Base-by-base conservation (phyloP, 2,797 vertebrate genomes). In the Anguilla pacifica region DNA sequence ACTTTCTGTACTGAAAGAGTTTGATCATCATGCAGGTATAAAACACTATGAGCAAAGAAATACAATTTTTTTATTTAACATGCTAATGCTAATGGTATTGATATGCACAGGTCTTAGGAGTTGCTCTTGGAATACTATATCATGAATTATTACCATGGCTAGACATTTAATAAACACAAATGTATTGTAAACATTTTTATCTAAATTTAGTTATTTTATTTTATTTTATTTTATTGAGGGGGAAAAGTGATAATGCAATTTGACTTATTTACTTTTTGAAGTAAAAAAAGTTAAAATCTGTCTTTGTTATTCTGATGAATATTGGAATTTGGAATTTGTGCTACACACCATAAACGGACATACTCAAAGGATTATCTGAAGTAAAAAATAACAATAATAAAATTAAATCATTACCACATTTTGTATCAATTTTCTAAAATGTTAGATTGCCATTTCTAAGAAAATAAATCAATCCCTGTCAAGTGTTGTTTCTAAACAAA, bases 401-500 rank as follows among this genome's bases (percentile, higher is more conserved):
- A 39, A 39, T 39, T 2, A 67, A 67, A 5, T 77, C 28, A 35
- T 31, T 35, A 77, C 31, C 72, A 35, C 72, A 77, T 70, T 70
- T 70, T 70, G 28, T 70, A 13, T n/a, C n/a, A 64, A 28, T 22
- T 19, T 43, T 51, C 39, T 83, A 15, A 84, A 55, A 10, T n/a
- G 49, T 28, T 55, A 17, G 28, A 84, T 55, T 84, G 25, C 82
- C 82, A 84, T 57, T 55, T 55, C 53, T 51, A 13, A 84, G 19
- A 15, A 17, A 82, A 82, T 49, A 19, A 84, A 84, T 84, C 49
- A 84, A 55, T 84, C 82, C 51, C 51, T 28, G 22, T 55, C 51
- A 82, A 82, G 19, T 82, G 31, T 67, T 25, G 11, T 81, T 49
- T 55, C 7, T 55, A 9, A 84, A 9, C 7, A 55, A 55, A 81